A percentile compares a stretch with the other conserved stretches of the same genome.
phyloP scores from a whole-genome alignment of 2,888 invertebrate genomes.

The Busseola fusca region DNA sequence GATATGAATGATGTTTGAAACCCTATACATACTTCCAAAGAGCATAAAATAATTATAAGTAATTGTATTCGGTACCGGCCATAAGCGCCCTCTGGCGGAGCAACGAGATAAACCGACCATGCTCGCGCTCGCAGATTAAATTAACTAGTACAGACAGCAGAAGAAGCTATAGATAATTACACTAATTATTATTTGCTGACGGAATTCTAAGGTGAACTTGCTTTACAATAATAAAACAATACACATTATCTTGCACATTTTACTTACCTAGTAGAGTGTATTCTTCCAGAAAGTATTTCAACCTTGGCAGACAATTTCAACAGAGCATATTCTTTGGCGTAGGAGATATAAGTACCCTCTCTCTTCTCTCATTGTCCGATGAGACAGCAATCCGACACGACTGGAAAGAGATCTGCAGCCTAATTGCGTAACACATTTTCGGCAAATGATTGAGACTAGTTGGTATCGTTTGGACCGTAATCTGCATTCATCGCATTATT shows the following conservation, averaged over 20 bases:
- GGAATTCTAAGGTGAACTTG: background rate
- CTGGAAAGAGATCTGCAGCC: no score
- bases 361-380: no score
- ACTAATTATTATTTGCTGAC: background rate
- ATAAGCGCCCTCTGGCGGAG: conserved; percentile 66
- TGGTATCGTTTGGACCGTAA: no score
- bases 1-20: background rate
- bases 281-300: no score
- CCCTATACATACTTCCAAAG: background rate
- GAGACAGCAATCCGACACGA: no score
- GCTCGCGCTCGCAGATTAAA: conserved; percentile 77
- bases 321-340: no score
- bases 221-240: background rate
- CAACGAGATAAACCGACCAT: conserved; percentile 75
- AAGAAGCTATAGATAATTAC: background rate
- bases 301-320: no score
- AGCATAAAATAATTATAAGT: conserved; percentile 35
- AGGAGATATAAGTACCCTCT: no score
- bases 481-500: no score
- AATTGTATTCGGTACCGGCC: conserved; percentile 27
- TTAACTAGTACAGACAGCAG: conserved; percentile 69
- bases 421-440: no score
- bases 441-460: no score
- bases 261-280: no score
- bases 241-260: background rate